Evolutionary conservation across 1,140 invertebrate species (phyloP).

Genomic region (Drosophila leontia): DNA sequence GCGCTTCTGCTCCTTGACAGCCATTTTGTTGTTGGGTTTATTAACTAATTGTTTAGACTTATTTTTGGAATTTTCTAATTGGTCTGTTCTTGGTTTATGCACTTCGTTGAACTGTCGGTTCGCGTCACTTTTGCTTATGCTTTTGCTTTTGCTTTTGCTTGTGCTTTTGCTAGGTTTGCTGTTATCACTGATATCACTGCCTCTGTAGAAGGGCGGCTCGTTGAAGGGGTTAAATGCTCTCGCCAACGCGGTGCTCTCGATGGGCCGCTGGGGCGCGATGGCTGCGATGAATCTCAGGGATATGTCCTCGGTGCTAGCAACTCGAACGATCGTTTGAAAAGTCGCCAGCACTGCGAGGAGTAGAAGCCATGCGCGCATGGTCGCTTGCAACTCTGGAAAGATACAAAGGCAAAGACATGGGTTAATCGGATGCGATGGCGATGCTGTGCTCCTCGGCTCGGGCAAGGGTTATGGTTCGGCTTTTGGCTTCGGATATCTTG

Average conservation of each 20-base stretch:
- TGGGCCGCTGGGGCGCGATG: slow-evolving; percentile 58
- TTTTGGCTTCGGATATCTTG: background rate
- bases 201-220: slow-evolving; percentile 57
- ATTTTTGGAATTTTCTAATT: slow-evolving; percentile 84
- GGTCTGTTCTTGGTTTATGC: slow-evolving; percentile 81
- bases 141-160: slow-evolving; percentile 24
- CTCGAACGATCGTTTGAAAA: slow-evolving; percentile 83
- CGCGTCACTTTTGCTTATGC: slow-evolving; percentile 65
- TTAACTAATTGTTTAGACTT: slow-evolving; percentile 73
- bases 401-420: slow-evolving; percentile 81
- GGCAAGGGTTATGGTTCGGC: slow-evolving; percentile 13
- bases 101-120: slow-evolving; percentile 74
- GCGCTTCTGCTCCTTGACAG: slow-evolving; percentile 54
- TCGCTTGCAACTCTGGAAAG: slow-evolving; percentile 86
- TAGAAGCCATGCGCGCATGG: slow-evolving; percentile 86
- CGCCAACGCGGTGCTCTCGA: slow-evolving; percentile 59
- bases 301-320: slow-evolving; percentile 85
- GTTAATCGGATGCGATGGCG: slow-evolving; percentile 42
- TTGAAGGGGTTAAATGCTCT: slow-evolving; percentile 74
- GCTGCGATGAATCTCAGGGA: slow-evolving; percentile 81
- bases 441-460: slow-evolving; percentile 11
- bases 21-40: slow-evolving; percentile 63
- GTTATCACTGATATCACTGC: slow-evolving; percentile 61
- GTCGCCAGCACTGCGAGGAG: slow-evolving; percentile 85
- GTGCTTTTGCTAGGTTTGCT: slow-evolving; percentile 46